Evolutionary conservation across 2,797 vertebrate genomes (phyloP).

Genomic region (Hirundo rustica): DNA sequence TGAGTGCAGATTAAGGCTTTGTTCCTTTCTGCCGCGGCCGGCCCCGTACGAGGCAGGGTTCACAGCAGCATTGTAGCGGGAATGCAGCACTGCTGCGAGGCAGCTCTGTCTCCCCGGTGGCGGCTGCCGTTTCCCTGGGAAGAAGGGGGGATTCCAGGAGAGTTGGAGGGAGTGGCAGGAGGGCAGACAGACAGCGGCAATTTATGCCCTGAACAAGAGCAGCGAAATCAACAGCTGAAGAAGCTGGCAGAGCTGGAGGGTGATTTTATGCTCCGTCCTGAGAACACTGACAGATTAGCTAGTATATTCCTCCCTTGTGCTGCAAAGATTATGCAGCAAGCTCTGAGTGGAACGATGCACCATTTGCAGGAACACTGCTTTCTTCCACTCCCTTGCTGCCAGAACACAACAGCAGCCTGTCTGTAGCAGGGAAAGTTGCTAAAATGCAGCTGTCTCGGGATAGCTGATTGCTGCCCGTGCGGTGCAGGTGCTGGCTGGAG

Average conservation of each 20-base stretch:
- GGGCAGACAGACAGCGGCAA: rapidly evolving
- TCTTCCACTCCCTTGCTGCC: background rate
- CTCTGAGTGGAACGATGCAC: background rate
- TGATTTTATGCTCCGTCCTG: background rate
- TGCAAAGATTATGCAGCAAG: background rate
- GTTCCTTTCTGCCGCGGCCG: rapidly evolving
- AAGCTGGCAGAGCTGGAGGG: background rate
- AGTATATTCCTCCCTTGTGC: background rate
- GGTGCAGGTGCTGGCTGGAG: background rate
- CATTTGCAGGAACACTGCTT: background rate
- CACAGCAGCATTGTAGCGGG: rapidly evolving
- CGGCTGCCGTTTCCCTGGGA: background rate
- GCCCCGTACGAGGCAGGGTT: background rate
- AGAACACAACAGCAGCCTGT: background rate
- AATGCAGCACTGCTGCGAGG: background rate
- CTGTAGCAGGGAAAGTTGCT: background rate
- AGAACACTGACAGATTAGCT: background rate
- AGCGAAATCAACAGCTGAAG: background rate
- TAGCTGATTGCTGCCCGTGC: background rate
- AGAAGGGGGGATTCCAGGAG: background rate
- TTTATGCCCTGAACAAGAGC: background rate
- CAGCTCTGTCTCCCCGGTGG: rapidly evolving
- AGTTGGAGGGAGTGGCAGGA: background rate
- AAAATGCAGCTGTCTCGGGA: background rate
- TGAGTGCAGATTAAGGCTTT: background rate